A percentile compares a stretch with the other conserved stretches of the same genome.
Evolutionary conservation across 2,888 invertebrate species (phyloP).

Genomic region (Ommatoiulus sabulosus): DNA sequence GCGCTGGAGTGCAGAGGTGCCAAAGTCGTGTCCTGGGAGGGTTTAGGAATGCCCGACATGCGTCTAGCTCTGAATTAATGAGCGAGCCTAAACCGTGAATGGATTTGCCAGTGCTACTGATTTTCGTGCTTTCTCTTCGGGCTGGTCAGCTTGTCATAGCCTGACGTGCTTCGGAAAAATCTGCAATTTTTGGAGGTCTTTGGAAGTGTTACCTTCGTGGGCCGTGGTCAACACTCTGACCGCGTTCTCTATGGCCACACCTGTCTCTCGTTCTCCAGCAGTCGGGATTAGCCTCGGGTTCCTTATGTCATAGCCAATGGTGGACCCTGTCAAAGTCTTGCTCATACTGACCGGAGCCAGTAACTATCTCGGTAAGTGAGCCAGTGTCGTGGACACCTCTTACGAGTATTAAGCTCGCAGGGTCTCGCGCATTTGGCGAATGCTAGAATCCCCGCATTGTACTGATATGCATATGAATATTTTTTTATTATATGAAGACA

Average conservation of each 20-base stretch:
- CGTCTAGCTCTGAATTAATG: neutral
- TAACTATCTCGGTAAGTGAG: slow-evolving; percentile 60
- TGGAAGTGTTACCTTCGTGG: slow-evolving; percentile 8
- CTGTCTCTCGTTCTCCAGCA: neutral
- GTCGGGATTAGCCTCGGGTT: slow-evolving; percentile 29
- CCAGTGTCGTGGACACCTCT: neutral
- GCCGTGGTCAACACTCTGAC: neutral
- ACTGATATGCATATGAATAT: neutral
- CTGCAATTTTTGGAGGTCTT: neutral
- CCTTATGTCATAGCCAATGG: slow-evolving; percentile 59
- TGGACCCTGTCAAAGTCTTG: slow-evolving; percentile 60
- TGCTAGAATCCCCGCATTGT: too few relatives aligned
- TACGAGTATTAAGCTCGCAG: neutral
- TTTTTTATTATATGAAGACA: neutral
- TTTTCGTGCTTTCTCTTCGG: neutral
- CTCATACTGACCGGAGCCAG: slow-evolving; percentile 60
- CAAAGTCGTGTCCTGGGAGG: slow-evolving; percentile 25
- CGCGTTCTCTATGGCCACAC: slow-evolving; percentile 40
- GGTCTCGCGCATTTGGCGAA: neutral
- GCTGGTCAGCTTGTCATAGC: neutral
- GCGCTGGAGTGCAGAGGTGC: neutral
- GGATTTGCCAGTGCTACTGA: neutral
- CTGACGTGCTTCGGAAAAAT: neutral
- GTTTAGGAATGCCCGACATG: neutral
- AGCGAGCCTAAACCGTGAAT: neutral